These are phyloP conservation scores for Odontomyia ornata DNA, from an alignment of 2,888 invertebrate species.

Conservation along the genomic window DNA sequence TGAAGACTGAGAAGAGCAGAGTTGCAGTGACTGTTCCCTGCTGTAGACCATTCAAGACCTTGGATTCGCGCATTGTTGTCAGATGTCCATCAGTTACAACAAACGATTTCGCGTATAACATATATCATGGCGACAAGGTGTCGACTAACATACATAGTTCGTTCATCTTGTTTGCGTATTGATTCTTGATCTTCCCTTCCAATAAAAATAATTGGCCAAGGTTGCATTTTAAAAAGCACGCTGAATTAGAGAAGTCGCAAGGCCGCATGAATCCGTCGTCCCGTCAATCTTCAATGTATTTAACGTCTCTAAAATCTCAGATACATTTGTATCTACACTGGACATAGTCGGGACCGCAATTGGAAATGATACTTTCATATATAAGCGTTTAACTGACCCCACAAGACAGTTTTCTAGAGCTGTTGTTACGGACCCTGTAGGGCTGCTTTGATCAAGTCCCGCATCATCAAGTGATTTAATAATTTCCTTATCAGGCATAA, in stretches of 20 bases:
- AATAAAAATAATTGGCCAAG: slow-evolving; percentile 96
- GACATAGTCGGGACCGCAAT: slow-evolving; percentile 29
- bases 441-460: slow-evolving; percentile 59
- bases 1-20: too few relatives aligned
- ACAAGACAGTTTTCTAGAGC: slow-evolving; percentile 18
- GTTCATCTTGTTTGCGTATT: slow-evolving; percentile 74
- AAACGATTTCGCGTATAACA: too few relatives aligned
- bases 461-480: slow-evolving; percentile 62
- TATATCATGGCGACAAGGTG: too few relatives aligned
- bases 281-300: slow-evolving; percentile 66
- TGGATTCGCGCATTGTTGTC: too few relatives aligned
- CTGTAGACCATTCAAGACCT: too few relatives aligned
- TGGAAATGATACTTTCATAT: slow-evolving; percentile 26
- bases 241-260: slow-evolving; percentile 89
- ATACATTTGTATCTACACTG: slow-evolving; percentile 25
- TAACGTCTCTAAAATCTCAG: slow-evolving; percentile 64
- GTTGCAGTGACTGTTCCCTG: too few relatives aligned
- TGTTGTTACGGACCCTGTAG: slow-evolving; percentile 57
- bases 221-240: slow-evolving; percentile 89
- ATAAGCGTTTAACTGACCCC: not conserved
- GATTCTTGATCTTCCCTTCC: slow-evolving; percentile 92
- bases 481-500: slow-evolving; percentile 61
- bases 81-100: too few relatives aligned
- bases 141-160: too few relatives aligned
- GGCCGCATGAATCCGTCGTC: slow-evolving; percentile 67